Evolutionary conservation across 2,797 vertebrate species (phyloP).

Genomic region (Tragopan temminckii): DNA sequence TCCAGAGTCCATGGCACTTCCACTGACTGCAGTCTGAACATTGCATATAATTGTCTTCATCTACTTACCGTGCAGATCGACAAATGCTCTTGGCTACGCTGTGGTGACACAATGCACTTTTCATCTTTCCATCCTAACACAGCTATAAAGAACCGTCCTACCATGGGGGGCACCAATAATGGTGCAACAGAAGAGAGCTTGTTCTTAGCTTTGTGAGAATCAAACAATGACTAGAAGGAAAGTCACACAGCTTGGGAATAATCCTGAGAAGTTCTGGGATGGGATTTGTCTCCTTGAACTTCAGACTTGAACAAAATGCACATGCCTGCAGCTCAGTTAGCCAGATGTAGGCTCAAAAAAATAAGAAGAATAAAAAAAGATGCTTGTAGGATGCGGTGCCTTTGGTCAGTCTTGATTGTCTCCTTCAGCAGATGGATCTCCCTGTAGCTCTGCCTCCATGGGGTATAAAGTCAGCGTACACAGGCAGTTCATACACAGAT

Average conservation of each 20-base stretch:
- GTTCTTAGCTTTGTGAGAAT: neutral
- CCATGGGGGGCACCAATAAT: neutral
- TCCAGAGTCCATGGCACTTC: neutral
- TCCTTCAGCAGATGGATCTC: neutral
- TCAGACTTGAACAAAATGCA: neutral
- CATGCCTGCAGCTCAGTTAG: neutral
- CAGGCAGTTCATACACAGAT: neutral
- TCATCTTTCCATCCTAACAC: neutral
- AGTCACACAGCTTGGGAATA: neutral
- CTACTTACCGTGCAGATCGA: neutral
- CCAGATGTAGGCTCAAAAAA: neutral
- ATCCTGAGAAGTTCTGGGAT: neutral
- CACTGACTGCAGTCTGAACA: neutral
- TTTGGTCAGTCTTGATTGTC: neutral
- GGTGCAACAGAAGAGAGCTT: neutral
- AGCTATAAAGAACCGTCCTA: neutral
- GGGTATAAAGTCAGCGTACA: neutral
- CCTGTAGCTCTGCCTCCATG: neutral
- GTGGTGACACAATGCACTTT: neutral
- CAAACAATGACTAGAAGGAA: neutral
- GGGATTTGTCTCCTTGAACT: neutral
- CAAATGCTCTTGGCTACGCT: neutral
- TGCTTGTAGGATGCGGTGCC: neutral
- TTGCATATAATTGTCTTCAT: neutral
- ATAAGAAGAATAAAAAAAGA: neutral